phyloP scores from a whole-genome alignment of 2,888 invertebrate genomes.

The Empis livida region DNA sequence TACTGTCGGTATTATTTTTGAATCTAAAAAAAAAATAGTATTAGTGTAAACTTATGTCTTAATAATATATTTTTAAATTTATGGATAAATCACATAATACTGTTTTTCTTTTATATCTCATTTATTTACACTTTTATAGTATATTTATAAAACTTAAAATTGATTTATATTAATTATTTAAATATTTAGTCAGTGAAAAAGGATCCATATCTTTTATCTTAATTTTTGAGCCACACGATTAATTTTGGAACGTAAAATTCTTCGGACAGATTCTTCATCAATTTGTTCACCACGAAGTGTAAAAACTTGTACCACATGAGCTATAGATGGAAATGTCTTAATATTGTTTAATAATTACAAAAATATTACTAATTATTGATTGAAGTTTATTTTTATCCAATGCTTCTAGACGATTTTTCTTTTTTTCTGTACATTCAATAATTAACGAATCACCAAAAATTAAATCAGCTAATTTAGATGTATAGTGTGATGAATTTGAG shows the following conservation, averaged over 20 bases:
- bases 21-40: constrained; percentile 18
- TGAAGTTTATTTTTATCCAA: constrained; percentile 22
- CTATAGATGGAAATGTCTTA: constrained; percentile 19
- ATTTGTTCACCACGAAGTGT: constrained; percentile 24
- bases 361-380: constrained; percentile 28
- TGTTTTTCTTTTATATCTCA: too few relatives aligned
- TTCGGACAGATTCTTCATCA: constrained; percentile 11
- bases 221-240: too few relatives aligned
- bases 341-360: not conserved
- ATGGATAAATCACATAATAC: too few relatives aligned
- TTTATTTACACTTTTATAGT: too few relatives aligned
- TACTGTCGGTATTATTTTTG: constrained; percentile 12
- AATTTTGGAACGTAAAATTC: too few relatives aligned
- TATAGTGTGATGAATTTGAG: constrained; percentile 17
- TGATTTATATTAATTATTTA: too few relatives aligned
- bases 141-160: too few relatives aligned
- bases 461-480: constrained; percentile 28
- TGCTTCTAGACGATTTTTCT: constrained; percentile 15
- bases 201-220: too few relatives aligned
- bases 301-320: constrained; percentile 32
- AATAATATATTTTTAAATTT: too few relatives aligned
- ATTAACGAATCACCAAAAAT: constrained; percentile 27
- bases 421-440: constrained; percentile 18
- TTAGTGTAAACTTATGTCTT: too few relatives aligned
- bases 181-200: too few relatives aligned